Base-by-base conservation (phyloP, 2,113 vertebrate genomes). In the Lagopus leucura region DNA sequence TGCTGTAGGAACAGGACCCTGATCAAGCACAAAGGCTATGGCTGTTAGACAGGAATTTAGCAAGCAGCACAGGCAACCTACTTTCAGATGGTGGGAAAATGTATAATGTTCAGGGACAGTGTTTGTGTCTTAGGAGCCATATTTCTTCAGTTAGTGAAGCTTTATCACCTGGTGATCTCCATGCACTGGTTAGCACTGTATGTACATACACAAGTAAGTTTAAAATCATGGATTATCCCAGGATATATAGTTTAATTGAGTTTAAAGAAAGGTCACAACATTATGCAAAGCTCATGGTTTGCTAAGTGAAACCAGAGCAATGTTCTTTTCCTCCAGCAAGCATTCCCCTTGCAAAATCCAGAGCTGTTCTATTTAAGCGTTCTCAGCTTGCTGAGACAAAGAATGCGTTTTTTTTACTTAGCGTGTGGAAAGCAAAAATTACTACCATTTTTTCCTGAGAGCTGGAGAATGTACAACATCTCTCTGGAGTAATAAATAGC, bases 261-360 rank as follows among this genome's bases (percentile, higher is more conserved):
- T 90, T 93, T 79, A 55, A 89, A 13, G 34, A 47, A 75, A 93
- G 67, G n/a, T 69, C 83, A 86, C 1, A 1, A 45, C 72, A 61
- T 82, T 94, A 76, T 0, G 0, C 70, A 94, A 94, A 93, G 64
- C 66, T 84, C 80, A 75, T 40, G 25, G 28, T 48, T 86, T 79
- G 42, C 72, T 94, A 89, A 96, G 82, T 82, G 71, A 92, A 93
- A 80, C 47, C 87, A 96, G 78, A 84, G 27, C 13, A 11, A 28
- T 87, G 28, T 34, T 77, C 24, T 87, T 84, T 58, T 90, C 61
- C 71, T 90, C 27, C 84, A 89, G 77, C 63, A 89, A 79, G 27
- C 36, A 63, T 42, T 84, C 28, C 13, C 63, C 14, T 84, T 94
- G 70, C 48, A 92, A 86, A 91, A 78, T n/a, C 57, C 73, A 94